phyloP scores from a whole-genome alignment of 2,113 vertebrate species.

The Cricetomys ansorgei region DNA sequence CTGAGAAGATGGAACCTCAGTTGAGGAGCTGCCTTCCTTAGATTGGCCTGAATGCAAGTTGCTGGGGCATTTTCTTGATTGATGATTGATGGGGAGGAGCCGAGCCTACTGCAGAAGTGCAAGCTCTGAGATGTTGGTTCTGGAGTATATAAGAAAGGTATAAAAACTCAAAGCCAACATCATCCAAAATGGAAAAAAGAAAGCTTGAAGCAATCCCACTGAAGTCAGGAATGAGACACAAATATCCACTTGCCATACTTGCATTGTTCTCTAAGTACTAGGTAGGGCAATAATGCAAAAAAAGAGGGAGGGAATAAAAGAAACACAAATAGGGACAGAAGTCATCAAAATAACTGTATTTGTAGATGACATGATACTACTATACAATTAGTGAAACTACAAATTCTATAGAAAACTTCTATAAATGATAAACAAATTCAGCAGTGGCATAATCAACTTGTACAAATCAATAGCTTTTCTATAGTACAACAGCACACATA shows the following conservation, averaged over 20 bases:
- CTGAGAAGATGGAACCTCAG: neutral
- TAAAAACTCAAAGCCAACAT: neutral
- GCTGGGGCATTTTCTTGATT: neutral
- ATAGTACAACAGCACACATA: neutral
- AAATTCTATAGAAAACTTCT: neutral
- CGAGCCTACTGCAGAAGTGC: neutral
- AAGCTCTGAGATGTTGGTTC: neutral
- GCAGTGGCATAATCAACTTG: neutral
- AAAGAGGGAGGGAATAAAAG: neutral
- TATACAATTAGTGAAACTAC: neutral
- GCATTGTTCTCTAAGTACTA: neutral
- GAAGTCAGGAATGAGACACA: neutral
- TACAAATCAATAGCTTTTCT: neutral
- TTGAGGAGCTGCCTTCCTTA: neutral
- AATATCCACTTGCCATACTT: neutral
- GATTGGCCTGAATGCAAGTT: neutral
- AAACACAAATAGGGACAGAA: neutral
- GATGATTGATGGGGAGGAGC: neutral
- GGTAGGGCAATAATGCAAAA: neutral
- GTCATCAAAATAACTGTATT: neutral
- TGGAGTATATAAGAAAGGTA: neutral
- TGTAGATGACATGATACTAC: neutral
- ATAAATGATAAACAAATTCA: neutral
- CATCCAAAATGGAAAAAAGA: neutral
- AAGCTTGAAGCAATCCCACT: neutral